phyloP scores from a whole-genome alignment of 2,113 vertebrate species.

The Cavia aperea region DNA sequence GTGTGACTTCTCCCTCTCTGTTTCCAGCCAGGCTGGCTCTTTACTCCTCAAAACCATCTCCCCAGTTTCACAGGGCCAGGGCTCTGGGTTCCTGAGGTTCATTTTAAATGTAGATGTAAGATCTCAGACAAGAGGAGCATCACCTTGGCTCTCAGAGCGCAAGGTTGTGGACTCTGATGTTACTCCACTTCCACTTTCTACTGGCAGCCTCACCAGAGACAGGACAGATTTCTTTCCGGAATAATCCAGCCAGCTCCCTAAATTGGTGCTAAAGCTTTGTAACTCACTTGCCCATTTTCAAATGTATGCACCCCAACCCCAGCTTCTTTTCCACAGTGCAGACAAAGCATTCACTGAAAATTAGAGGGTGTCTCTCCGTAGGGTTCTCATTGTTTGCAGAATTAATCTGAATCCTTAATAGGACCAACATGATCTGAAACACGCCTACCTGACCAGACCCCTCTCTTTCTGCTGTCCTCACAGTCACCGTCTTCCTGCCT shows the following conservation, averaged over 20 bases:
- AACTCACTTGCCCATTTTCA: not conserved
- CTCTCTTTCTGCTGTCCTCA: not conserved
- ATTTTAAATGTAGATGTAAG: not conserved
- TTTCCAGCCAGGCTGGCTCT: not conserved
- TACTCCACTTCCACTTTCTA: not conserved
- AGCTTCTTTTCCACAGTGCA: not conserved
- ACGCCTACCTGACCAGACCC: not conserved
- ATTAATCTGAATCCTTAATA: not conserved
- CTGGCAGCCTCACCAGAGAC: not conserved
- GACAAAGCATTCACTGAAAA: not conserved
- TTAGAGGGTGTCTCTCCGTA: not conserved
- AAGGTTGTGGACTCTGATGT: not conserved
- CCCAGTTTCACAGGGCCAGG: too few species aligned
- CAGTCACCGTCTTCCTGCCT: rapidly evolving
- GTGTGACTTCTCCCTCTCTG: not conserved
- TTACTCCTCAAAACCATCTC: not conserved
- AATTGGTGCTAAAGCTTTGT: not conserved
- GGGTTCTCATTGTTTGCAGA: not conserved
- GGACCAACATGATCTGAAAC: not conserved
- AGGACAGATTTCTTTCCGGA: not conserved
- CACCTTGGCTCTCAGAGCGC: not conserved
- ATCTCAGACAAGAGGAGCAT: not conserved
- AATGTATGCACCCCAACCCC: too few species aligned
- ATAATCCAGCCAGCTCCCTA: not conserved
- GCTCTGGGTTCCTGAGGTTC: not conserved